A percentile compares a stretch with the other conserved stretches of the same genome.
Conservation (phyloP, 2,113 vertebrate genomes). For the Trogon surrucura region DNA sequence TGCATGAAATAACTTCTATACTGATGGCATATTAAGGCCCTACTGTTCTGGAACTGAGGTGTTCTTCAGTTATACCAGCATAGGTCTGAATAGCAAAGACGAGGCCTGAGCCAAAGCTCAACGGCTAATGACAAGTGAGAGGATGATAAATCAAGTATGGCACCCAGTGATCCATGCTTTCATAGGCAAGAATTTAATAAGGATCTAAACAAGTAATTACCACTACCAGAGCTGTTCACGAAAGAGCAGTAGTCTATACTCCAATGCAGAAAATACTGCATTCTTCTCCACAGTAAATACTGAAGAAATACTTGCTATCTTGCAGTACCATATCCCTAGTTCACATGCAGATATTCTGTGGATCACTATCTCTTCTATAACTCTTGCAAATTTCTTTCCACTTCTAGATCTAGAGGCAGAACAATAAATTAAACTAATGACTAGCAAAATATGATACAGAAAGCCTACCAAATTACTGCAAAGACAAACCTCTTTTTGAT, state of each 20-base stretch:
- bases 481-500: slow-evolving; percentile 94
- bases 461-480: background rate
- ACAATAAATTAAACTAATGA: background rate
- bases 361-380: background rate
- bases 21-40: background rate
- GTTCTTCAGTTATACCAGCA: background rate
- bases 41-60: background rate
- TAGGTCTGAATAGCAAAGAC: background rate
- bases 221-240: background rate
- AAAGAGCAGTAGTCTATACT: background rate
- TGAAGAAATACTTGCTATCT: background rate
- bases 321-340: background rate
- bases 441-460: background rate
- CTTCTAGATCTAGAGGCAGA: background rate
- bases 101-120: background rate
- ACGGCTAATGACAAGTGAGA: background rate
- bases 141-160: background rate
- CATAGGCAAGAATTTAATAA: background rate
- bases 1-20: background rate
- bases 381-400: background rate
- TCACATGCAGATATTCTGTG: background rate
- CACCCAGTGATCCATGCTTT: background rate
- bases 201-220: background rate
- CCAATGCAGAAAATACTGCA: background rate
- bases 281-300: background rate